These are phyloP conservation scores for Sardina pilchardus DNA, from an alignment of 2,113 vertebrate genomes.

Conservation along the genomic window DNA sequence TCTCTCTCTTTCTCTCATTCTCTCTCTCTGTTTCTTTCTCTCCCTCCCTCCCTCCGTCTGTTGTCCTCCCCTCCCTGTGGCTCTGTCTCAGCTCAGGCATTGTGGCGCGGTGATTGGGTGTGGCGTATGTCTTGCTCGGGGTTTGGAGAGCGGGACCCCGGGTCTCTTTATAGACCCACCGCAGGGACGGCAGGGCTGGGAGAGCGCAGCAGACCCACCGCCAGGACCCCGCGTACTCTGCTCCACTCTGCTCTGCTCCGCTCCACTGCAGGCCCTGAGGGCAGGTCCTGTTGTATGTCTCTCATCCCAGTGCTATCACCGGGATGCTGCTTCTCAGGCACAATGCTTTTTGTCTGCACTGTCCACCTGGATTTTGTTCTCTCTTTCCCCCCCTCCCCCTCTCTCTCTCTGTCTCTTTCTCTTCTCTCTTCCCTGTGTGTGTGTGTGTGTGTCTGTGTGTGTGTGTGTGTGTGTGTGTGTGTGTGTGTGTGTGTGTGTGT, in stretches of 20 bases:
- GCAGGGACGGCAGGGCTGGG: background rate
- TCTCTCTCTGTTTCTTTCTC: background rate
- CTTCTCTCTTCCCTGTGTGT: too few species aligned
- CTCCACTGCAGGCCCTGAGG: background rate
- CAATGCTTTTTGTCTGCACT: background rate
- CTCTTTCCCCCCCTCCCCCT: too few species aligned
- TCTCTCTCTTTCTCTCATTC: constrained; percentile 2
- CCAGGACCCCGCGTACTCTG: too few species aligned
- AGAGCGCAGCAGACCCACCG: background rate
- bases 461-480: too few species aligned
- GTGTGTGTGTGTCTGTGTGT: too few species aligned
- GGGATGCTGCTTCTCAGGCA: background rate
- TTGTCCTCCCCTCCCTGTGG: constrained; percentile 36
- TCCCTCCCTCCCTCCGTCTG: background rate
- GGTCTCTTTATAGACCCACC: too few species aligned
- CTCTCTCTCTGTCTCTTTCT: too few species aligned
- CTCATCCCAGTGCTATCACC: background rate
- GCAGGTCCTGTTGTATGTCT: background rate
- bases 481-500: too few species aligned
- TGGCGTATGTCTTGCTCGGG: constrained; percentile 55
- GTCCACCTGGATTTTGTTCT: background rate
- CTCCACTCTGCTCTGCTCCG: background rate
- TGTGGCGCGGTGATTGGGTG: constrained; percentile 62
- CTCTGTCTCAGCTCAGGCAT: constrained; percentile 68
- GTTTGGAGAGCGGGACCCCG: too few species aligned